Percentiles rank a stretch among this genome's conserved stretches.
Evolutionary conservation across 2,888 invertebrate species (phyloP).

Genomic region (Xylocampa areola): DNA sequence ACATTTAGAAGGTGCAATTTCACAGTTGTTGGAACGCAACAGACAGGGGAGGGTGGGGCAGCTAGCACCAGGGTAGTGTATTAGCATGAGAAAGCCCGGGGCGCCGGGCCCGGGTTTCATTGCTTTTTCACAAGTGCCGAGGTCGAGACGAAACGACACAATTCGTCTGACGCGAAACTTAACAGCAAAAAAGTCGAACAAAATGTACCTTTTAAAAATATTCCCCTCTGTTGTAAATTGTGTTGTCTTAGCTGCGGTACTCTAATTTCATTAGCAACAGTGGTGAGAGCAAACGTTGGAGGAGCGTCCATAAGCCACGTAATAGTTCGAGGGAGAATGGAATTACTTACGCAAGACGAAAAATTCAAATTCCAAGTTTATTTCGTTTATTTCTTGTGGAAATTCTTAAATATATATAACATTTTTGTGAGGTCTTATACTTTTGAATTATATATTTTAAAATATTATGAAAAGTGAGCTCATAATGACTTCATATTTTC

Average conservation of each 20-base stretch:
- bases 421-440: conserved; percentile 6
- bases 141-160: conserved; percentile 60
- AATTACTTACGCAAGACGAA: conserved; percentile 50
- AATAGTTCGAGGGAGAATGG: conserved; percentile 49
- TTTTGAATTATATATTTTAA: background rate
- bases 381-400: conserved; percentile 32
- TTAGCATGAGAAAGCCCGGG: conserved; percentile 73
- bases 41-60: conserved; percentile 61
- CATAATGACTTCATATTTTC: background rate
- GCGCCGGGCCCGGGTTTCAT: conserved; percentile 58
- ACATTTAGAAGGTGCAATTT: conserved; percentile 79
- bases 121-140: conserved; percentile 64
- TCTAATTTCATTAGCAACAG: conserved; percentile 76
- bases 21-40: conserved; percentile 78
- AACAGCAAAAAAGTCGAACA: conserved; percentile 53
- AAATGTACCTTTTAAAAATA: conserved; percentile 65
- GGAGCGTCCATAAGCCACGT: conserved; percentile 60
- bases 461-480: background rate
- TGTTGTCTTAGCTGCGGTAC: conserved; percentile 70
- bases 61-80: conserved; percentile 55
- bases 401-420: conserved; percentile 25
- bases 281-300: conserved; percentile 56
- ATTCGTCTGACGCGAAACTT: conserved; percentile 61
- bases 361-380: conserved; percentile 31
- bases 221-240: conserved; percentile 64